phyloP scores from a whole-genome alignment of 2,888 invertebrate genomes.

The Andrena bicolor region DNA sequence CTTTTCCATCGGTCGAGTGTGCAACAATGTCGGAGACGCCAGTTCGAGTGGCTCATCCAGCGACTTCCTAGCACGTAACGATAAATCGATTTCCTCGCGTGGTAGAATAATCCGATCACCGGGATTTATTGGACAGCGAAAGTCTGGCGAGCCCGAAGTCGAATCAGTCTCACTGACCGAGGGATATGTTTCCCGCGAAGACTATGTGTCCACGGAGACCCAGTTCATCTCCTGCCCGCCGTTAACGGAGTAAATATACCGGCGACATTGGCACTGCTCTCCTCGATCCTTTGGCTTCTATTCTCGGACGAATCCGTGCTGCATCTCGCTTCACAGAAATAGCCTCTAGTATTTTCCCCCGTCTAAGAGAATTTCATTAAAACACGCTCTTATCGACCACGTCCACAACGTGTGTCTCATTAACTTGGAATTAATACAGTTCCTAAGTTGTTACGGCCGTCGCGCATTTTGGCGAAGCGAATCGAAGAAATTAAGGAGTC shows the following conservation, averaged over 20 bases:
- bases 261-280: slow-evolving; percentile 44
- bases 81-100: slow-evolving; percentile 59
- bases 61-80: slow-evolving; percentile 34
- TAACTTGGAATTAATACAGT: background rate
- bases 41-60: slow-evolving; percentile 19
- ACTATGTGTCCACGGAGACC: background rate
- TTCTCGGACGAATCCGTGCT: slow-evolving; percentile 41
- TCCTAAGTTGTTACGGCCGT: background rate
- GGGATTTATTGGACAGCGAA: slow-evolving; percentile 53
- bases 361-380: slow-evolving; percentile 10
- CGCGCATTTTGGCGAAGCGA: too few species aligned
- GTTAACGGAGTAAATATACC: slow-evolving; percentile 45
- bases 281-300: slow-evolving; percentile 46
- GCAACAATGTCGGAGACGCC: slow-evolving; percentile 4
- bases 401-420: background rate
- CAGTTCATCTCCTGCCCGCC: slow-evolving; percentile 12
- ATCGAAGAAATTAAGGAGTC: too few species aligned
- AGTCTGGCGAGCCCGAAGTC: slow-evolving; percentile 39
- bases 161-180: slow-evolving; percentile 27
- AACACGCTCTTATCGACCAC: background rate
- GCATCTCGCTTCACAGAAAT: slow-evolving; percentile 37
- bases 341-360: background rate
- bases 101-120: slow-evolving; percentile 58
- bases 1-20: too few species aligned
- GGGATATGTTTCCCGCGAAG: slow-evolving; percentile 9